Evolutionary conservation across 2,888 invertebrate species (phyloP).

Genomic region (Acleris sparsana): DNA sequence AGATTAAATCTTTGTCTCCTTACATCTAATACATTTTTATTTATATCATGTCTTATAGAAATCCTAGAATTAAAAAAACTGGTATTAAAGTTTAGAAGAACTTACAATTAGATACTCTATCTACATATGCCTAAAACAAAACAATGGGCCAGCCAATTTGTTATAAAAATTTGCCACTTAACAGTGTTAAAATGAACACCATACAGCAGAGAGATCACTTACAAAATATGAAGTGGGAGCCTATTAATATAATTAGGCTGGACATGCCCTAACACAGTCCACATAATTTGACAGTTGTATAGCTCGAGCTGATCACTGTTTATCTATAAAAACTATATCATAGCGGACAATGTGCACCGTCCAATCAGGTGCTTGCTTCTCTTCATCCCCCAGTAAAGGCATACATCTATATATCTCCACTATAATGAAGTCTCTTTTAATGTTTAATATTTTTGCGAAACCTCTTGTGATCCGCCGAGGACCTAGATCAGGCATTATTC

Average conservation of each 20-base stretch:
- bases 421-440: constrained; percentile 54
- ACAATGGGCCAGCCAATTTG: too few relatives aligned
- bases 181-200: too few relatives aligned
- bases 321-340: constrained; percentile 55
- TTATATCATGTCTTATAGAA: too few relatives aligned
- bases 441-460: constrained; percentile 47
- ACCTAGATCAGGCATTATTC: constrained; percentile 39
- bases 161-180: too few relatives aligned
- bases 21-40: neutral
- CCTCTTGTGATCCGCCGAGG: constrained; percentile 55
- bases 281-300: too few relatives aligned
- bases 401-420: constrained; percentile 70
- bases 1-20: neutral
- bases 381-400: constrained; percentile 70
- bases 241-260: too few relatives aligned
- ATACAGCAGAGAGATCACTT: too few relatives aligned
- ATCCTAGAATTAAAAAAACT: neutral
- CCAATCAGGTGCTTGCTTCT: constrained; percentile 62
- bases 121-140: too few relatives aligned
- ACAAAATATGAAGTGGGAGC: too few relatives aligned
- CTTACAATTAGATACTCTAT: too few relatives aligned
- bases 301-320: constrained; percentile 17
- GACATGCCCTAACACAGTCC: too few relatives aligned
- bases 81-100: too few relatives aligned
- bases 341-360: constrained; percentile 66